Conservation (phyloP, 2,888 invertebrate species). For the Xestia sexstrigata region DNA sequence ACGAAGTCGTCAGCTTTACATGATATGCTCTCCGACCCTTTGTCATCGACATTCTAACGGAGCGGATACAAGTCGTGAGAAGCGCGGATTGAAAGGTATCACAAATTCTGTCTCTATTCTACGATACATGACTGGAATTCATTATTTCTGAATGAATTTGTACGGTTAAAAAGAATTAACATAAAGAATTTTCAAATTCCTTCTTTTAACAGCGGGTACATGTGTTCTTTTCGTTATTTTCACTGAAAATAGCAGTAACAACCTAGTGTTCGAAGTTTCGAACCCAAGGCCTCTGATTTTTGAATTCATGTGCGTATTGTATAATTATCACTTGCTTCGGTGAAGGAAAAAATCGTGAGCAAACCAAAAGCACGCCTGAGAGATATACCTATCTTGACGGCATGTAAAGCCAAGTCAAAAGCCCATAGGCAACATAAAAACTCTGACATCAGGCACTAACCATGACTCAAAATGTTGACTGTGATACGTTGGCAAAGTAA, state of each 20-base stretch:
- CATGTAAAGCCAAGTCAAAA: too few relatives aligned
- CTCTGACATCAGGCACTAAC: too few relatives aligned
- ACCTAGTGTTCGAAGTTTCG: too few relatives aligned
- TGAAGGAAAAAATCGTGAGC: too few relatives aligned
- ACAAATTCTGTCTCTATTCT: conserved; percentile 58
- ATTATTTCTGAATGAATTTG: conserved; percentile 22
- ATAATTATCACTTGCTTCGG: too few relatives aligned
- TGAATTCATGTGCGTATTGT: too few relatives aligned
- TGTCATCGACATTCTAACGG: conserved; percentile 62
- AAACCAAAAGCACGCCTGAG: too few relatives aligned
- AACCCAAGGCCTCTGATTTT: too few relatives aligned
- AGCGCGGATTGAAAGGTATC: conserved; percentile 49
- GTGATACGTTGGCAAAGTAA: neutral
- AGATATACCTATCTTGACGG: too few relatives aligned
- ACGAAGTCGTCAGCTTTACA: neutral
- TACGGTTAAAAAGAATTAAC: neutral
- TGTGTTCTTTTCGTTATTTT: neutral
- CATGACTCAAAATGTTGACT: neutral
- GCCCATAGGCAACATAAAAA: too few relatives aligned
- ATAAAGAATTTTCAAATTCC: neutral
- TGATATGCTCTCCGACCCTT: conserved; percentile 5
- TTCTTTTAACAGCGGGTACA: neutral
- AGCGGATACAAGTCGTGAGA: conserved; percentile 68
- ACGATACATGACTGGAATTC: conserved; percentile 45
- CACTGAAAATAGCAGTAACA: neutral